Conservation (phyloP, 2,113 vertebrate genomes). For the Syrmaticus mikado region DNA sequence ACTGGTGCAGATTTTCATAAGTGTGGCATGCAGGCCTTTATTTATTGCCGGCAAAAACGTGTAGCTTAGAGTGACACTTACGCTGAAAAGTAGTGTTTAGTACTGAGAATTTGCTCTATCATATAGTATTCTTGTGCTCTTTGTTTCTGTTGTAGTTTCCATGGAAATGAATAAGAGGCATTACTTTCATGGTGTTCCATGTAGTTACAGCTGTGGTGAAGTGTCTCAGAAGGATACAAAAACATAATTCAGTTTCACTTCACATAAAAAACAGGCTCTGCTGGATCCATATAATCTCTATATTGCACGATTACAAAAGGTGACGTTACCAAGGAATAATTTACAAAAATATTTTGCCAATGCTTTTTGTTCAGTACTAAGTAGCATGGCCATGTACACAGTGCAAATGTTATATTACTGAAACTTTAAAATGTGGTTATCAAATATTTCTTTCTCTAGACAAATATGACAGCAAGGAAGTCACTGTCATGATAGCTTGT, state of each 20-base stretch:
- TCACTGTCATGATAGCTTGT: background rate
- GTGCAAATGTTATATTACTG: fast-evolving
- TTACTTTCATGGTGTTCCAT: too few species aligned
- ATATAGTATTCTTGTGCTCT: too few species aligned
- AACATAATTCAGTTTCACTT: background rate
- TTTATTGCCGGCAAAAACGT: too few species aligned
- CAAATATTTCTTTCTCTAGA: background rate
- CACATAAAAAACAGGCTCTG: background rate
- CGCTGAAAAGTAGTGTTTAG: too few species aligned
- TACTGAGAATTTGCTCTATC: too few species aligned
- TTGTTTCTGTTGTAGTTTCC: too few species aligned
- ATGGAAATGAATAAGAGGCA: too few species aligned
- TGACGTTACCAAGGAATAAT: background rate
- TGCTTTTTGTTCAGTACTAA: background rate
- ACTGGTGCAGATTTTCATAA: too few species aligned
- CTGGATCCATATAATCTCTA: background rate
- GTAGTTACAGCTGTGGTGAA: background rate
- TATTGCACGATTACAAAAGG: background rate
- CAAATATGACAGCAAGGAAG: background rate
- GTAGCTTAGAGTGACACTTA: too few species aligned
- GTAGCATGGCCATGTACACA: too few species aligned
- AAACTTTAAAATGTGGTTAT: background rate
- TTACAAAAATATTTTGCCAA: background rate
- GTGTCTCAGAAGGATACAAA: background rate
- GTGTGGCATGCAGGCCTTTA: too few species aligned